phyloP scores from a whole-genome alignment of 2,888 invertebrate species.

The Drosophila formosana region DNA sequence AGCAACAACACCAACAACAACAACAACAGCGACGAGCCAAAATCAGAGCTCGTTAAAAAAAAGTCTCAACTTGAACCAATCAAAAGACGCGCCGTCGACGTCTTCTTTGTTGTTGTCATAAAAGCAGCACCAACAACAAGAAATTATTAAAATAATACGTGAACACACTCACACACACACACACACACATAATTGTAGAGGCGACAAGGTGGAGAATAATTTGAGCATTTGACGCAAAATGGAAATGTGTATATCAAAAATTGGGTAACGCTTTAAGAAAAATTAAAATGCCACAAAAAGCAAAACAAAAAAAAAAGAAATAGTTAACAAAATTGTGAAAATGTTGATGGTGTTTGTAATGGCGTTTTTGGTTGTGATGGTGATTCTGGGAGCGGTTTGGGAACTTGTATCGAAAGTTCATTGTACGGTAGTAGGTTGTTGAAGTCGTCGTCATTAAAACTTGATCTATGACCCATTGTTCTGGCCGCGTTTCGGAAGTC shows the following conservation, averaged over 20 bases:
- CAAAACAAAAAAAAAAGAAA: constrained; percentile 14
- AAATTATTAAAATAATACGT: constrained; percentile 48
- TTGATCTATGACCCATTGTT: constrained; percentile 78
- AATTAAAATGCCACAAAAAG: constrained; percentile 8
- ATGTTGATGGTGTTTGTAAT: constrained; percentile 13
- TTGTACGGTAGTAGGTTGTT: constrained; percentile 61
- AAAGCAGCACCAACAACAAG: constrained; percentile 57
- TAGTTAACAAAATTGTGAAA: constrained; percentile 22
- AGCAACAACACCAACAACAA: constrained; percentile 13
- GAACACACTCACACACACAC: constrained; percentile 5
- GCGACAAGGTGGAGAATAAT: constrained; percentile 21
- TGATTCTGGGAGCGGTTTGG: constrained; percentile 41
- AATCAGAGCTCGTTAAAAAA: constrained; percentile 78
- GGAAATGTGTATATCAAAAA: constrained; percentile 55
- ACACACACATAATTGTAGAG: constrained; percentile 13
- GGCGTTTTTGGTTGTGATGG: constrained; percentile 3
- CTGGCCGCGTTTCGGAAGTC: constrained; percentile 66
- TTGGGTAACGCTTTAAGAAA: constrained; percentile 59
- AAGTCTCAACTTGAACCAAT: constrained; percentile 68
- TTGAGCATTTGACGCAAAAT: constrained; percentile 41
- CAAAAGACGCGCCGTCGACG: constrained; percentile 72
- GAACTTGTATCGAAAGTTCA: constrained; percentile 72
- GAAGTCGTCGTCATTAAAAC: constrained; percentile 69
- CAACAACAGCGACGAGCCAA: constrained; percentile 37
- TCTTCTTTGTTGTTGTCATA: constrained; percentile 52